Evolutionary conservation across 2,797 vertebrate species (phyloP), one percentile per base, ranked within the genome.

Genomic region (Apogon talboti): DNA sequence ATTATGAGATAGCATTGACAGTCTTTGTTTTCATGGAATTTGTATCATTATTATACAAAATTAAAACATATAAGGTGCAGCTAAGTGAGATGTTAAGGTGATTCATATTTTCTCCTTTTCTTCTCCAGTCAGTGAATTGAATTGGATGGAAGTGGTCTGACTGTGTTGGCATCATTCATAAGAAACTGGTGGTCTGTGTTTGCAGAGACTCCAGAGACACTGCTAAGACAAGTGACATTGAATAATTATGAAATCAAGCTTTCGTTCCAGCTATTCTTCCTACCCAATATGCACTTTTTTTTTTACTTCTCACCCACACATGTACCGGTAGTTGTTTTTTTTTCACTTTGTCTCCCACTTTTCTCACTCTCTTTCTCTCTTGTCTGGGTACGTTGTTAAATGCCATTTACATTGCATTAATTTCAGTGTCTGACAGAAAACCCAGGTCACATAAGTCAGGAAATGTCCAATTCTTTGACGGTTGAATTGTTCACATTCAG

Each of bases 1-100:
- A 59, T 28, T 67, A 75, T 79, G 53, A 79, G 58, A 13, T 56
- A 35, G 64, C 74, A 63, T 66, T 74, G 57, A 68, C 24, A 51
- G 55, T 58, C 42, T 73, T 78, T 21, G 59, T 71, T 66, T 79
- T 85, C 79, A 76, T 74, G 74, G 74, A 74, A 74, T 80, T 50
- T 75, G 60, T 86, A 74, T 74, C 78, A 86, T 85, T 83, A 82
- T 83, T 79, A 86, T 86, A 73, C 70, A n/a, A 83, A 84, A 85
- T 86, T 13, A 14, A 64, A 75, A 38, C n/a, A 58, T 51, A 38
- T 46, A 50, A 63, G 38, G 21, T 50, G 21, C 21, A 43, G 47
- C 21, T 47, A 11, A 51, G 38, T 41, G 12, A 12, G 40, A 14
- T 41, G 2, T 41, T 13, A 41, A 41, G 11, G 11, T 28, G 24